Percentiles rank a stretch among this genome's conserved stretches.
These are phyloP conservation scores for Horisme vitalbata DNA, from an alignment of 2,888 invertebrate species.

Conservation along the genomic window DNA sequence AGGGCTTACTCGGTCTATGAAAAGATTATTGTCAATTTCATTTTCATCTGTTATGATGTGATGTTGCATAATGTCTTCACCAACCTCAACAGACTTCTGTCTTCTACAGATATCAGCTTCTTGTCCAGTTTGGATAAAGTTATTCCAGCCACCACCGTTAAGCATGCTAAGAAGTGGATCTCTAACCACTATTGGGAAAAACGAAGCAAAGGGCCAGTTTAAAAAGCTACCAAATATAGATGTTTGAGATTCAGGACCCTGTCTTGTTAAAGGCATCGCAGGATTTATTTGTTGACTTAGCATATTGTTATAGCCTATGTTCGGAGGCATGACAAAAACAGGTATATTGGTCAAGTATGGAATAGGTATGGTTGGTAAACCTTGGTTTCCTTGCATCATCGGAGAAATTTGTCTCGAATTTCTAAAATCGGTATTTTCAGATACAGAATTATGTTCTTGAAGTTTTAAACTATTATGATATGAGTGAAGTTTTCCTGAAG, in stretches of 20 bases:
- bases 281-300: slow-evolving; percentile 37
- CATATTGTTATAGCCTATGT: slow-evolving; percentile 41
- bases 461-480: slow-evolving; percentile 37
- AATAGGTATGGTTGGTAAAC: slow-evolving; percentile 35
- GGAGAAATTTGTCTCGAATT: slow-evolving; percentile 43
- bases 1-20: slow-evolving; percentile 24
- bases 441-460: slow-evolving; percentile 42
- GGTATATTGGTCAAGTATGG: slow-evolving; percentile 64
- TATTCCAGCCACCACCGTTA: slow-evolving; percentile 77
- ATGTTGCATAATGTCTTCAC: slow-evolving; percentile 18
- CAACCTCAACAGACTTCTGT: slow-evolving; percentile 49
- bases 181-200: slow-evolving; percentile 82
- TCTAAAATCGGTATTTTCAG: slow-evolving; percentile 38
- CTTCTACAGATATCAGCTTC: slow-evolving; percentile 77
- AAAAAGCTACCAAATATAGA: slow-evolving; percentile 29
- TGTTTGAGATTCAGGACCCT: slow-evolving; percentile 47
- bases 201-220: slow-evolving; percentile 71
- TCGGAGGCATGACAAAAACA: slow-evolving; percentile 54
- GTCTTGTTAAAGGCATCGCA: slow-evolving; percentile 51
- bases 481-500: slow-evolving; percentile 57
- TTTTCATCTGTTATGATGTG: slow-evolving; percentile 15
- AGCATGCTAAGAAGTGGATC: slow-evolving; percentile 80
- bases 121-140: slow-evolving; percentile 83
- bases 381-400: slow-evolving; percentile 33
- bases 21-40: slow-evolving; percentile 6